Conservation (phyloP, 2,797 vertebrate species). For the Muscicapa comitata region DNA sequence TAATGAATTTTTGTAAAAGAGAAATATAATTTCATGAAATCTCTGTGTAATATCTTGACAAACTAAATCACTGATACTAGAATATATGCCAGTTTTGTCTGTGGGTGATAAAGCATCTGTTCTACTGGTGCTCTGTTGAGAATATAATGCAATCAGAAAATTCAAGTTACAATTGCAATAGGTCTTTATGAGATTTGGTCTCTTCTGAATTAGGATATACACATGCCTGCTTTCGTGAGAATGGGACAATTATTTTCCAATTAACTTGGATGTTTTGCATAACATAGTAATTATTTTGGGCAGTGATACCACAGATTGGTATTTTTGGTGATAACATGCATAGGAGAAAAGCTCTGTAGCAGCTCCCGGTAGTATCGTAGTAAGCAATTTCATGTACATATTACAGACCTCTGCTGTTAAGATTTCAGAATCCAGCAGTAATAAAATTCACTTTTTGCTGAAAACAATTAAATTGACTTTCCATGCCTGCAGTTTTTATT, state of each 20-base stretch:
- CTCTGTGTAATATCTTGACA: neutral
- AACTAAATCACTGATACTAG: neutral
- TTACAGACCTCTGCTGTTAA: neutral
- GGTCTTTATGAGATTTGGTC: constrained; percentile 53
- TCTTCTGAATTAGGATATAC: constrained; percentile 30
- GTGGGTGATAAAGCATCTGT: constrained; percentile 18
- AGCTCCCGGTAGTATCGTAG: neutral
- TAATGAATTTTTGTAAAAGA: constrained; percentile 14
- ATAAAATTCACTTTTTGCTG: neutral
- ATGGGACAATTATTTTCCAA: constrained; percentile 45
- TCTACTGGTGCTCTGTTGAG: constrained; percentile 39
- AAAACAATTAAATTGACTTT: neutral
- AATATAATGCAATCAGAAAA: constrained; percentile 66
- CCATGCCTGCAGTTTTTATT: neutral
- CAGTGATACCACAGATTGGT: constrained; percentile 46
- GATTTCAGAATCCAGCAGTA: neutral
- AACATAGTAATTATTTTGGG: constrained; percentile 55
- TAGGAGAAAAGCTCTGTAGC: neutral
- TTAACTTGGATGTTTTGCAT: constrained; percentile 61
- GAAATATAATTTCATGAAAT: neutral
- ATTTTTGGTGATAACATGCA: constrained; percentile 24
- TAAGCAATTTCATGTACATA: neutral
- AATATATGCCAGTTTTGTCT: neutral
- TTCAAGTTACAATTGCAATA: constrained; percentile 57
- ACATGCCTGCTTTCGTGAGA: constrained; percentile 24